Evolutionary conservation across 2,113 vertebrate species (phyloP), one percentile per base, ranked within the genome.

Genomic region (Aepyceros melampus): DNA sequence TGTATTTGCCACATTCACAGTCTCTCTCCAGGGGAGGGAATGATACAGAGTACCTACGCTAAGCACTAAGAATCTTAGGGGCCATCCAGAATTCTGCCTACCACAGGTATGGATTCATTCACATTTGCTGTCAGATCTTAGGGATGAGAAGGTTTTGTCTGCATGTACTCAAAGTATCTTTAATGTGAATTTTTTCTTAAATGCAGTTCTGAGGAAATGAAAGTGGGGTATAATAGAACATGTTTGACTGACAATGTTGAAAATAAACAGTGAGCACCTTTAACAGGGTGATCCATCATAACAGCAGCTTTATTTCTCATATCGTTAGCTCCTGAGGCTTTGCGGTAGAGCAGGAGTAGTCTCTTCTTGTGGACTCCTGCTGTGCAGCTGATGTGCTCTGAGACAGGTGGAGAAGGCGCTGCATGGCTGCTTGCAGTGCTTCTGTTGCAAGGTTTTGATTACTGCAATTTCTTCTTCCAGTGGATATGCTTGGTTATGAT

Each of bases 251-350:
- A 97, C 98, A 83, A 89, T 96, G 95, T 96, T 98, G 98, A 97
- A 99, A 98, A 98, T 98, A 98, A 98, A 71, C 25, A 97, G 95
- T 98, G 97, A 98, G 98, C 97, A 97, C 98, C 95, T 98, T 98
- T 97, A 98, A 94, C 98, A 95, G 98, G 97, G 97, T 98, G 97
- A 91, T 98, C 98, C 97, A 96, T 98, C 98, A 97, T 98, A 96
- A 71, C 96, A 98, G 98, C 98, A 92, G 98, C 97, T 98, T 98
- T 97, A 97, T 96, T 98, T 98, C 98, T 98, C 96, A 60, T 98
- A 79, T 92, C 98, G 98, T 98, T 96, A 97, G 97, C 94, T 98
- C 98, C 98, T 36, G 95, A 98, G 98, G 98, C 96, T 98, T 96
- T 98, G 97, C 98, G 97, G 79, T 51, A 92, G 88, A 0, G 27